A percentile compares a stretch with the other conserved stretches of the same genome.
Conservation (phyloP, 2,113 vertebrate species). For the Elgaria multicarinata region DNA sequence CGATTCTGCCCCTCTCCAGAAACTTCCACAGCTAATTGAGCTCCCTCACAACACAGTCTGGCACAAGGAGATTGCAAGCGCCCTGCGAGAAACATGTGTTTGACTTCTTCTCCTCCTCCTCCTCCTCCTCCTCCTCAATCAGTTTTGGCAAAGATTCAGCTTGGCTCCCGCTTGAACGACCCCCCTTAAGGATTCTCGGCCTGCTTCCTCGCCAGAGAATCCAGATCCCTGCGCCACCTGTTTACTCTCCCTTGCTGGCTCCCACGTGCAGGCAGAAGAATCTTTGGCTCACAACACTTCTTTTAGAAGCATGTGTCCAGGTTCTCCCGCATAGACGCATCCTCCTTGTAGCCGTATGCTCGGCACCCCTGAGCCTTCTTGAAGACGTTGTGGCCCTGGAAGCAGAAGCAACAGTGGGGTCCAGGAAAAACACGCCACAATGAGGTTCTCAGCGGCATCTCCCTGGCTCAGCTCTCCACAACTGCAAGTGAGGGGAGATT, state of each 20-base stretch:
- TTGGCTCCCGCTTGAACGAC: no score
- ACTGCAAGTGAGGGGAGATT: conserved; percentile 55
- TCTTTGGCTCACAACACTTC: background rate
- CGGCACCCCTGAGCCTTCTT: conserved; percentile 16
- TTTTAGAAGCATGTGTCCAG: background rate
- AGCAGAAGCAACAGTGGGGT: background rate
- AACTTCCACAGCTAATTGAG: background rate
- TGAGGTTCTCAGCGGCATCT: conserved; percentile 57
- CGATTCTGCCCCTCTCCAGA: background rate
- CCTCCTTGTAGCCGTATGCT: background rate
- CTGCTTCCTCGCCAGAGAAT: conserved; percentile 12
- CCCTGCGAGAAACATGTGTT: background rate
- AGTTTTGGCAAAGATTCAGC: background rate
- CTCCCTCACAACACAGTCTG: background rate
- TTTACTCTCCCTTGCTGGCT: background rate
- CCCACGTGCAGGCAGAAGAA: conserved; percentile 16
- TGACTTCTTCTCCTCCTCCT: background rate
- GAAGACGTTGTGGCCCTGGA: conserved; percentile 49
- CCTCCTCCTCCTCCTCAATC: background rate
- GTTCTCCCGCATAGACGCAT: background rate
- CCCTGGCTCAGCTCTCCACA: conserved; percentile 56
- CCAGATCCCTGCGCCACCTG: conserved; percentile 22
- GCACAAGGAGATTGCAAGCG: no score
- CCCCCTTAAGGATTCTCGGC: conserved; percentile 6
- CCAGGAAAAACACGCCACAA: background rate